Conservation (phyloP, 1,140 invertebrate species). For the Melanaphis sacchari region DNA sequence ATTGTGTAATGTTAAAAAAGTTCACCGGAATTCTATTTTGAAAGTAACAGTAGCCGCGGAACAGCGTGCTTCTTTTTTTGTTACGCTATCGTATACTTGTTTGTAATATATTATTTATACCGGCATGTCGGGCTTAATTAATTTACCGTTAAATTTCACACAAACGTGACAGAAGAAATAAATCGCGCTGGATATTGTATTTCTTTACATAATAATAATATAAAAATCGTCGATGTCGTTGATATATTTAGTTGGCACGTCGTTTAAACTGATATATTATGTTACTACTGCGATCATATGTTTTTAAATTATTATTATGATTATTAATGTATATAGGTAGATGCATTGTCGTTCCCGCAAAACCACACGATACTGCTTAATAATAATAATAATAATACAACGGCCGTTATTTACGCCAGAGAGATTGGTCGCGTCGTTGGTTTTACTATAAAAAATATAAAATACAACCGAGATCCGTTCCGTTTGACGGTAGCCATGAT, state of each 20-base stretch:
- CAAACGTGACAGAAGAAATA: not conserved
- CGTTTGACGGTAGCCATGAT: not conserved
- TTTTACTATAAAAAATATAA: not conserved
- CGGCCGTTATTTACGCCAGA: not conserved
- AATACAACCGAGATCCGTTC: not conserved
- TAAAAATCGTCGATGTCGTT: not conserved
- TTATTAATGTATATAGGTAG: not conserved
- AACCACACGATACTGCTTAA: not conserved
- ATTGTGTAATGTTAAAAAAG: not conserved
- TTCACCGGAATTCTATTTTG: not conserved
- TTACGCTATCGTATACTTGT: not conserved
- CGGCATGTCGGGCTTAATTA: not conserved
- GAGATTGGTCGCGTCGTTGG: not conserved
- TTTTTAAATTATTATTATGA: not conserved
- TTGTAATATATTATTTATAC: not conserved
- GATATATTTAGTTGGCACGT: not conserved
- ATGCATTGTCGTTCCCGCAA: not conserved
- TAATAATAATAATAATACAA: not conserved
- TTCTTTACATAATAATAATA: not conserved
- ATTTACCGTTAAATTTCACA: not conserved
- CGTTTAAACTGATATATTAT: not conserved
- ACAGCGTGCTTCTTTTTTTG: not conserved
- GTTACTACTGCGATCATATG: not conserved
- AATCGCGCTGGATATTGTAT: not conserved
- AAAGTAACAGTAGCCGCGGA: not conserved